phyloP scores from a whole-genome alignment of 2,797 vertebrate genomes.

The Enteromius viviparus region DNA sequence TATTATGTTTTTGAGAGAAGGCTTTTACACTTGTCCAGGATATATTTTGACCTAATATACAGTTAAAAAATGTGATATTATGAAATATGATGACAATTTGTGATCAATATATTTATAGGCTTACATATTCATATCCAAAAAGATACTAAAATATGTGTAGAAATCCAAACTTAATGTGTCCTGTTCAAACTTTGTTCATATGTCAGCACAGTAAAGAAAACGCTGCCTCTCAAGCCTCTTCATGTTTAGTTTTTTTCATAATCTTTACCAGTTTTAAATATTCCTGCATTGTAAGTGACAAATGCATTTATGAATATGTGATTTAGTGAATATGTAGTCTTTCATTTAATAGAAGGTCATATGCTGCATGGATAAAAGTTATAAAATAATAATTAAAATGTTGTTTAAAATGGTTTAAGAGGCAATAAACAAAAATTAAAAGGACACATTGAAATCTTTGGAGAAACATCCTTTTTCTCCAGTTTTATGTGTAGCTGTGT shows the following conservation, averaged over 20 bases:
- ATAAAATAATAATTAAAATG: not conserved
- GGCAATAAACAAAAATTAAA: not conserved
- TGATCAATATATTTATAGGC: not conserved
- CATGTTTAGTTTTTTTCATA: not conserved
- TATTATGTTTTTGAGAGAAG: not conserved
- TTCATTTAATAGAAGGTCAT: not conserved
- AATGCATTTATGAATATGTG: not conserved
- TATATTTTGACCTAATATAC: not conserved
- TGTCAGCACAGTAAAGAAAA: not conserved
- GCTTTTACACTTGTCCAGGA: not conserved
- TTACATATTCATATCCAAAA: not conserved
- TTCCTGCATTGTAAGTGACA: not conserved
- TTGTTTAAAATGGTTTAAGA: not conserved
- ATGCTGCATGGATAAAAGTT: not conserved
- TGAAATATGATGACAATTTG: not conserved
- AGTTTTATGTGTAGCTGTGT: not conserved
- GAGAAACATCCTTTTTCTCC: not conserved
- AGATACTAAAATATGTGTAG: not conserved
- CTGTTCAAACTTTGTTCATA: not conserved
- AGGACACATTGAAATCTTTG: not conserved
- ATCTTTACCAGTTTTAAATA: not conserved
- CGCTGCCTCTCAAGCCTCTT: not conserved
- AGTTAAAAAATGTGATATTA: not conserved
- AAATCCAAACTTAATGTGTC: not conserved
- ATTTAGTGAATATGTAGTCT: not conserved